These are phyloP conservation scores for Vireo altiloquus DNA, from an alignment of 2,113 vertebrate species.

Conservation along the genomic window DNA sequence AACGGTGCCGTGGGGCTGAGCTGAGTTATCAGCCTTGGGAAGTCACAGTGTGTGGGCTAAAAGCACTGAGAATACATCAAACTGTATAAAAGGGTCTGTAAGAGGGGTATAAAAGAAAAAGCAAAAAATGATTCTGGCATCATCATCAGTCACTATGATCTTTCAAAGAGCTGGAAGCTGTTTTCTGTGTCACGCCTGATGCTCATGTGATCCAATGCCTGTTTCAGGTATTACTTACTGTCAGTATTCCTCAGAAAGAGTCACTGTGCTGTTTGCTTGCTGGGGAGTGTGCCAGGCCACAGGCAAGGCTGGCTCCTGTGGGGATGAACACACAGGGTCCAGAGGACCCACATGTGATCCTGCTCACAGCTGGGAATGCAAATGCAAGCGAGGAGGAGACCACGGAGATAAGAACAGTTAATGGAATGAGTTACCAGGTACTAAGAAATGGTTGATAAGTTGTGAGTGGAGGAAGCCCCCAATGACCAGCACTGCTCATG, in stretches of 20 bases:
- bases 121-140: no score
- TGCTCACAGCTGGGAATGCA: background rate
- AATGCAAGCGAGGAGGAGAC: background rate
- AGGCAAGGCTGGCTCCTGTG: background rate
- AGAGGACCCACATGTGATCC: rapidly evolving
- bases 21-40: no score
- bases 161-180: background rate
- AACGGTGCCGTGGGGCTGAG: no score
- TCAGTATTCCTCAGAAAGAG: background rate
- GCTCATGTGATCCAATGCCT: background rate
- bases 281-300: background rate
- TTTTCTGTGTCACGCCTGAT: background rate
- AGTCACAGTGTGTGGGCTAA: no score
- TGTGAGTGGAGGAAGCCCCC: background rate
- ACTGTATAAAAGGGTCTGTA: no score
- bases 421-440: background rate
- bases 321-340: rapidly evolving
- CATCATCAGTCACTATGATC: background rate
- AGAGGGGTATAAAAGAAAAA: no score
- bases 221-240: background rate
- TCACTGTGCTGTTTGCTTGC: background rate
- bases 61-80: no score
- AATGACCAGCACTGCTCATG: rapidly evolving
- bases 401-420: rapidly evolving
- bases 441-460: background rate